A percentile compares a stretch with the other conserved stretches of the same genome.
These are phyloP conservation scores for Cyclina sinensis DNA, from an alignment of 1,140 invertebrate species.

Conservation along the genomic window DNA sequence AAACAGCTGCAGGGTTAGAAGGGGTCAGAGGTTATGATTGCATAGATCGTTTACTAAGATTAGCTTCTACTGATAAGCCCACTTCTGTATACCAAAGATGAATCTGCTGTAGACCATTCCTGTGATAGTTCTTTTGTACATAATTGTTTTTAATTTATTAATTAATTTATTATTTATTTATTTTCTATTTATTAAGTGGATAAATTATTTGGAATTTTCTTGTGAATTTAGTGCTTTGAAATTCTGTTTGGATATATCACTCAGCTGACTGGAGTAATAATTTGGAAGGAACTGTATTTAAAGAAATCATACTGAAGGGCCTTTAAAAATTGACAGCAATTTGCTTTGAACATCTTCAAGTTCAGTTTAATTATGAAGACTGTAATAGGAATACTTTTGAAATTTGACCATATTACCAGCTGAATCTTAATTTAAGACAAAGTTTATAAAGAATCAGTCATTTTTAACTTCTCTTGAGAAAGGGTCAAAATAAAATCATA, in stretches of 20 bases:
- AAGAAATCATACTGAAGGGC: too few species aligned
- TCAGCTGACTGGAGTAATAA: not conserved
- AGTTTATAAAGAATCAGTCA: too few species aligned
- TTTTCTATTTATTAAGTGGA: not conserved
- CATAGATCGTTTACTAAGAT: not conserved
- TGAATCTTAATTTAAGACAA: too few species aligned
- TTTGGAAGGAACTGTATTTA: too few species aligned
- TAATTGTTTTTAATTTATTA: not conserved
- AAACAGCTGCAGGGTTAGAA: slow-evolving; percentile 13
- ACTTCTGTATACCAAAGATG: not conserved
- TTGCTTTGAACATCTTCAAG: too few species aligned
- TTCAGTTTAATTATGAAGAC: too few species aligned
- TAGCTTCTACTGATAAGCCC: not conserved
- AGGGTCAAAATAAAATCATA: too few species aligned
- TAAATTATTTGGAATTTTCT: not conserved
- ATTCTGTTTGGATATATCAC: not conserved
- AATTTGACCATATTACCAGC: too few species aligned
- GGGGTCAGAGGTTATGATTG: not conserved
- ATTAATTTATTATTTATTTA: slow-evolving; percentile 4
- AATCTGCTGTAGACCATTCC: not conserved
- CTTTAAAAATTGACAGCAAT: too few species aligned
- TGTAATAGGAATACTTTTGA: too few species aligned
- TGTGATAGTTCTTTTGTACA: not conserved
- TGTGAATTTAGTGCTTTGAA: not conserved
- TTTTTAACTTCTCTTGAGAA: too few species aligned